Percentiles rank a stretch among this genome's conserved stretches.
Conservation (phyloP, 1,140 invertebrate genomes). For the Streblospio benedicti region DNA sequence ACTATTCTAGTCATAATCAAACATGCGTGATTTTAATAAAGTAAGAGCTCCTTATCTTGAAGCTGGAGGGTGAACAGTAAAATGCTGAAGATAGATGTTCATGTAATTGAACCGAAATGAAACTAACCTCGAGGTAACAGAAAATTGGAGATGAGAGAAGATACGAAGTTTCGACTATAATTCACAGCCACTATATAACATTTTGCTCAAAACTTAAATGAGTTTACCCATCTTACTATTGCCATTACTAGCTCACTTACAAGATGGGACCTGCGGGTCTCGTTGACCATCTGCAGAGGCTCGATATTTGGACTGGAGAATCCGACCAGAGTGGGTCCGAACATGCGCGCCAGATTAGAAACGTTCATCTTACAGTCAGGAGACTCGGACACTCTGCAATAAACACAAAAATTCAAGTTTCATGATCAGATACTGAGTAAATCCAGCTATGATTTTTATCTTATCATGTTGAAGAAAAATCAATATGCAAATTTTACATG, state of each 20-base stretch:
- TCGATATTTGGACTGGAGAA: conserved; percentile 62
- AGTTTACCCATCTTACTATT: conserved; percentile 17
- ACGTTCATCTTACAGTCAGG: conserved; percentile 69
- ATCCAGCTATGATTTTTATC: too few species aligned
- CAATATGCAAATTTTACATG: too few species aligned
- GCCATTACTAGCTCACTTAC: conserved; percentile 58
- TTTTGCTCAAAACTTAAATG: not conserved
- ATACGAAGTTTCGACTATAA: not conserved
- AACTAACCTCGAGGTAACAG: not conserved
- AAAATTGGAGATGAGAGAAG: not conserved
- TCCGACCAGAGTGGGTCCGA: conserved; percentile 76
- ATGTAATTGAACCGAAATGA: not conserved
- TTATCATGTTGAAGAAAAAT: too few species aligned
- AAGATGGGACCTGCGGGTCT: too few species aligned
- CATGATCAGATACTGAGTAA: conserved; percentile 8
- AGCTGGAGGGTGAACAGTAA: not conserved
- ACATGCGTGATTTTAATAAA: not conserved
- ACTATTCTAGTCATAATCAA: not conserved
- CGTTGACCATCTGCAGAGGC: conserved; percentile 55
- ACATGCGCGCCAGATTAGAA: conserved; percentile 67
- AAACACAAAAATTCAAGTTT: conserved; percentile 10
- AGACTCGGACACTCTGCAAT: conserved; percentile 58
- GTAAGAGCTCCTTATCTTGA: not conserved
- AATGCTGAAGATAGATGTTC: not conserved
- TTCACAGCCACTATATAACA: not conserved